Evolutionary conservation across 2,797 vertebrate species (phyloP), one percentile per base, ranked within the genome.

Genomic region (Microctenopoma stevenorrisi): DNA sequence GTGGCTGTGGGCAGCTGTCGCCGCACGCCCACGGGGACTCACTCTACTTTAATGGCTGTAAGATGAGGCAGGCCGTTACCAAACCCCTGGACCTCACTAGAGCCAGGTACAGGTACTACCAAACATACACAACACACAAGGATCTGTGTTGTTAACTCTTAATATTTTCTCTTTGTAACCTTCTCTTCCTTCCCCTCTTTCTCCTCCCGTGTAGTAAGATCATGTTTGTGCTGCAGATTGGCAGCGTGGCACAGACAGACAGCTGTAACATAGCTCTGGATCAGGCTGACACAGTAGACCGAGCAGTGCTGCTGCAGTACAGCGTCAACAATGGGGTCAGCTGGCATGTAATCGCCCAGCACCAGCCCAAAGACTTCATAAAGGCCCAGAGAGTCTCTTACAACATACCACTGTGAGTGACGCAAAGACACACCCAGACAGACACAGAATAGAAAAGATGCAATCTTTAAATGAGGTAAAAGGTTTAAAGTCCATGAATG

Each of bases 201-300:
- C 25, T 67, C 10, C 79, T 28, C 76, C 89, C 76, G 85, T 77
- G 33, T 94, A 99, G 98, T 92, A 99, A 99, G 94, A 99, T 99
- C 93, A 99, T 99, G 97, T 99, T 99, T 91, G 98, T 99, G 91
- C 94, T 99, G 91, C 98, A 99, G 95, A 98, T 99, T 28, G 98
- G 98, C 91, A 99, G 98, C 35, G 81, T 93, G 35, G 91, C 96
- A 1, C 98, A 99, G 86, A 99, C 97, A 22, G 97, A 96, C 79
- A 98, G 97, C 88, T 99, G 98, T 85, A 99, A 99, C 86, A 95
- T 96, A 5, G 97, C 97, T 78, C 94, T 98, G 87, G 96, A 95
- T 59, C 95, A 96, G 85, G 92, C 95, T 0, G 95, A 99, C 58
- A 94, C 96, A 0, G 96, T 97, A 54, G 97, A 99, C 91, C 96